Conservation (phyloP, 2,888 invertebrate species). For the Alloplasta piceator region DNA sequence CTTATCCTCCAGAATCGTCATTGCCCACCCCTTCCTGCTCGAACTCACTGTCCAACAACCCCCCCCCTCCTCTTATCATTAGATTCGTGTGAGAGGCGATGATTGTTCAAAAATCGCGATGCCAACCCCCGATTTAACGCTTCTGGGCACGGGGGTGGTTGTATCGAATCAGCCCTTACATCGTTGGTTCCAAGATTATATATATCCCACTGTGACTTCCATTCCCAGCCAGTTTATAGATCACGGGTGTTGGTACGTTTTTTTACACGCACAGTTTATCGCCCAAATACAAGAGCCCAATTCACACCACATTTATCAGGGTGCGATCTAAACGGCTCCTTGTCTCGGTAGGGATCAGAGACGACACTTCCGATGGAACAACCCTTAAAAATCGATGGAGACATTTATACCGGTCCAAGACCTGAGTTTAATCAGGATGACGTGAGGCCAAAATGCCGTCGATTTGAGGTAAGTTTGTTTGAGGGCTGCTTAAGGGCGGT, state of each 20-base stretch:
- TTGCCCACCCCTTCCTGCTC: constrained; percentile 38
- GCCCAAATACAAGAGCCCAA: constrained; percentile 34
- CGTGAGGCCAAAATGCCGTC: background rate
- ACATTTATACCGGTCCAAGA: too few relatives aligned
- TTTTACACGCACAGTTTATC: constrained; percentile 17
- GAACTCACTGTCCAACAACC: constrained; percentile 58
- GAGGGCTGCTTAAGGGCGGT: background rate
- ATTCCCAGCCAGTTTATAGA: constrained; percentile 18
- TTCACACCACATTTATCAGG: constrained; percentile 31
- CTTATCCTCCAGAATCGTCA: constrained; percentile 36
- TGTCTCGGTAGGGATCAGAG: background rate
- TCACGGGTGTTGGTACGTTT: background rate
- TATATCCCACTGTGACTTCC: constrained; percentile 29
- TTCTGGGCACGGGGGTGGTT: background rate
- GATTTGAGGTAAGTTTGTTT: background rate
- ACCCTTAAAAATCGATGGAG: too few relatives aligned
- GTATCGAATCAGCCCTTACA: background rate
- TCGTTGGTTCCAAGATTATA: constrained; percentile 37
- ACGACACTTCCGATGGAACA: background rate
- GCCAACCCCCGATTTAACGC: constrained; percentile 35
- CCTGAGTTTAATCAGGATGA: background rate
- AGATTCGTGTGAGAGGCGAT: constrained; percentile 69
- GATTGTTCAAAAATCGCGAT: constrained; percentile 73
- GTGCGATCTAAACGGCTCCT: constrained; percentile 13
- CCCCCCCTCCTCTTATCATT: constrained; percentile 74